Evolutionary conservation across 1,140 invertebrate genomes (phyloP).

Genomic region (Cotesia chilonis): DNA sequence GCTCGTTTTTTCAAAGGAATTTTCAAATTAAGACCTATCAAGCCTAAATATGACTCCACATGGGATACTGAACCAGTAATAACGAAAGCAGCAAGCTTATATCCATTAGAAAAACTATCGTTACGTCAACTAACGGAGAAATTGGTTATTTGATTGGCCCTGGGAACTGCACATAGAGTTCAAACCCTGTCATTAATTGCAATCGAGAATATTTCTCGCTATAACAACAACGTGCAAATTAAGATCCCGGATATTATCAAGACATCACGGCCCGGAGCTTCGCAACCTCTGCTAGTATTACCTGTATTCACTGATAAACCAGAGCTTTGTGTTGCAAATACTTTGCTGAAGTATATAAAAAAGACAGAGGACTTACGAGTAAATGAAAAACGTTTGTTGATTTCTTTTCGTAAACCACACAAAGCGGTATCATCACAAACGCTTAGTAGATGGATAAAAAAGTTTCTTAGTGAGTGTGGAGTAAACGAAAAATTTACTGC

Average conservation of each 20-base stretch:
- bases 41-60: neutral
- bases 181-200: neutral
- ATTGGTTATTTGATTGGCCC: neutral
- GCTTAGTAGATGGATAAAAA: neutral
- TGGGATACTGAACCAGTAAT: slow-evolving; percentile 12
- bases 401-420: neutral
- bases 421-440: neutral
- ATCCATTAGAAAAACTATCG: neutral
- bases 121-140: neutral
- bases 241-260: slow-evolving; percentile 19
- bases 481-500: slow-evolving; percentile 6
- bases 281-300: neutral
- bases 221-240: neutral
- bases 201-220: neutral
- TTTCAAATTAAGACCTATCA: neutral
- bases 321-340: neutral
- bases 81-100: neutral
- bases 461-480: neutral
- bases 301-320: slow-evolving; percentile 4
- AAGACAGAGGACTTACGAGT: neutral
- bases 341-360: neutral
- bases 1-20: neutral
- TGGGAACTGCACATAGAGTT: slow-evolving; percentile 10
- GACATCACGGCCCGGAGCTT: neutral
- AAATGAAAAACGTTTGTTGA: neutral